Evolutionary conservation across 2,113 vertebrate genomes (phyloP), one percentile per base, ranked within the genome.

Genomic region (Uria aalge): DNA sequence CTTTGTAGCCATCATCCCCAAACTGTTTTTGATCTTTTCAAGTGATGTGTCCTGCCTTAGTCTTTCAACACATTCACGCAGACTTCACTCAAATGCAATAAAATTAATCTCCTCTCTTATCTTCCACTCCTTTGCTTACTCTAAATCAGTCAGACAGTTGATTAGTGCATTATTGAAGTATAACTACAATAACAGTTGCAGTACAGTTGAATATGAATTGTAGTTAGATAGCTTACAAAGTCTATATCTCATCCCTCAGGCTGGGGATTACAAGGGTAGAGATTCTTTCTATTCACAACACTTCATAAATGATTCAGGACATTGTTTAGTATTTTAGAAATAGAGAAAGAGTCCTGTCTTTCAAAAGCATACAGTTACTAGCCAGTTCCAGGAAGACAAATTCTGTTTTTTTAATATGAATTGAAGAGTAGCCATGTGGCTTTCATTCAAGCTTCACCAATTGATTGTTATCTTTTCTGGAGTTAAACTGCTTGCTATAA

Each of bases 401-500:
- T 43, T 87, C 45, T 79, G 4, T 45, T 91, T 92, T 95, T 66
- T 22, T 72, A 79, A 53, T 53, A 64, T 60, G 40, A 94, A 73
- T 40, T 79, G 71, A 92, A 93, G 12, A 73, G 12, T 22, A 85
- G 36, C 15, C 48, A 34, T 90, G 71, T 71, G 50, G 41, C 50
- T 95, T 95, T 88, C 80, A 84, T 94, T 95, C 82, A 90, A 8
- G 43, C 40, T 82, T 94, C 60, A 60, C 32, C 48, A 81, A 66
- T 15, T 92, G 90, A 83, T 95, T 82, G 23, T 95, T 94, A 92
- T 85, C 22, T 88, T 93, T 93, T 85, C 78, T 52, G 34, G 75
- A 86, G 55, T 85, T 92, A 88, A 96, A 85, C 50, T 50, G n/a
- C 78, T 79, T 94, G 53, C 75, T 92, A 66, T 79, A 96, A 90